Evolutionary conservation across 2,888 invertebrate genomes (phyloP).

Genomic region (Agrochola circellaris): DNA sequence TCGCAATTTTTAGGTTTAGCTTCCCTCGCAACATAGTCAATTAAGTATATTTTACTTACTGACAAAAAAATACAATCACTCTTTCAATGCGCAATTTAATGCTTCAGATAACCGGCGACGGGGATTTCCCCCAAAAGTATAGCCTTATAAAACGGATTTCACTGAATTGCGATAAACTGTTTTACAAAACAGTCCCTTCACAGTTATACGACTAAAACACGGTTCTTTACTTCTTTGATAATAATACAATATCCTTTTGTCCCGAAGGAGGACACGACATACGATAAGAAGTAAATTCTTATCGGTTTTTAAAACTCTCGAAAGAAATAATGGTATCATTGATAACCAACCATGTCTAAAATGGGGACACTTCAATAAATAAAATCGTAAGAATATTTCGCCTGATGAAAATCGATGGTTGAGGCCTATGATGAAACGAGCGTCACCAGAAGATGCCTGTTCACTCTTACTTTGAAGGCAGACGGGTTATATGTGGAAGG

Average conservation of each 20-base stretch:
- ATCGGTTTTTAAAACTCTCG: conserved; percentile 14
- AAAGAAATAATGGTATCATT: conserved; percentile 1
- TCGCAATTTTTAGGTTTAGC: too few species aligned
- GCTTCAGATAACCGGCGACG: conserved; percentile 11
- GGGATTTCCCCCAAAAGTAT: conserved; percentile 18
- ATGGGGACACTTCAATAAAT: too few species aligned
- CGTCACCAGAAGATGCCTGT: too few species aligned
- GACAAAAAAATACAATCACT: neutral
- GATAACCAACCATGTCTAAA: too few species aligned
- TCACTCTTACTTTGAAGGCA: too few species aligned
- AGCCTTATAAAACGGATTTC: too few species aligned
- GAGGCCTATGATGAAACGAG: too few species aligned
- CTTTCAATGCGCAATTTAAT: conserved; percentile 19
- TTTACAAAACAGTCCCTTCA: neutral
- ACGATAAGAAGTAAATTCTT: conserved; percentile 30
- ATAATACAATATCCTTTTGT: conserved; percentile 17
- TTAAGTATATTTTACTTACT: neutral
- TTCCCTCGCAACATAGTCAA: neutral
- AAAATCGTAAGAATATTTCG: too few species aligned
- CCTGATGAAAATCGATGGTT: too few species aligned
- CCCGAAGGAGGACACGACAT: conserved; percentile 10
- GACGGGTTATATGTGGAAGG: too few species aligned
- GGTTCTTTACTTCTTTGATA: neutral
- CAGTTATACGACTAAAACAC: conserved; percentile 2
- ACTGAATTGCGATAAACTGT: too few species aligned